Percentiles rank a stretch among this genome's conserved stretches.
Conservation (phyloP, 2,888 invertebrate species). For the Pinctada fucata region DNA sequence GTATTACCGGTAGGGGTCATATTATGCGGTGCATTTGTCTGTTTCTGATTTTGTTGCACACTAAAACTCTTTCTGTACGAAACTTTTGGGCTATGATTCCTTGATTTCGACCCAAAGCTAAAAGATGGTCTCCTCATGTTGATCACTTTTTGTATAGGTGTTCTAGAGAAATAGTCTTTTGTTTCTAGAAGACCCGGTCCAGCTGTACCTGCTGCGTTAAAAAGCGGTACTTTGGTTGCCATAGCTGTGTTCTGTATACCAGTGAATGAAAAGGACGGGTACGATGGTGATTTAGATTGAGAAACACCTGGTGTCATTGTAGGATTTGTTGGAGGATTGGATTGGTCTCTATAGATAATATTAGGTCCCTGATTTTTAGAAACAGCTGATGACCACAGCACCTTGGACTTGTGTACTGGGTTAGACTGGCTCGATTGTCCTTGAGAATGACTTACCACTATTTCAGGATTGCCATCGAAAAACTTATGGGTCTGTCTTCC, state of each 20-base stretch:
- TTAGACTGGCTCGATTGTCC: not conserved
- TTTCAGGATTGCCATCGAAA: not conserved
- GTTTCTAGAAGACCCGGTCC: not conserved
- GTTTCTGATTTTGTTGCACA: not conserved
- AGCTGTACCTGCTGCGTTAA: not conserved
- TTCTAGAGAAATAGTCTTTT: not conserved
- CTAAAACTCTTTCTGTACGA: not conserved
- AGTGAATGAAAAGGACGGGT: too few relatives aligned
- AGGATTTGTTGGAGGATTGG: not conserved
- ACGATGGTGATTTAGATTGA: not conserved
- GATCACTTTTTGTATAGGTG: not conserved
- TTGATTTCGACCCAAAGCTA: not conserved
- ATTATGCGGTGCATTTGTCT: not conserved
- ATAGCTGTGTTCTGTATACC: too few relatives aligned
- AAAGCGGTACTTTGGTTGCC: not conserved
- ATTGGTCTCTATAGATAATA: not conserved
- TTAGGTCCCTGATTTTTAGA: not conserved
- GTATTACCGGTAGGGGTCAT: not conserved
- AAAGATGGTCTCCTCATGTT: not conserved
- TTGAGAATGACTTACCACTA: not conserved
- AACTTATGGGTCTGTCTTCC: not conserved
- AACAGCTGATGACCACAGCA: not conserved
- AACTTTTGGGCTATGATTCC: not conserved
- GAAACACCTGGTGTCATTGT: not conserved
- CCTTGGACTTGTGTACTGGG: not conserved